Evolutionary conservation across 1,140 invertebrate genomes (phyloP).

Genomic region (Marisa cornuarietis): DNA sequence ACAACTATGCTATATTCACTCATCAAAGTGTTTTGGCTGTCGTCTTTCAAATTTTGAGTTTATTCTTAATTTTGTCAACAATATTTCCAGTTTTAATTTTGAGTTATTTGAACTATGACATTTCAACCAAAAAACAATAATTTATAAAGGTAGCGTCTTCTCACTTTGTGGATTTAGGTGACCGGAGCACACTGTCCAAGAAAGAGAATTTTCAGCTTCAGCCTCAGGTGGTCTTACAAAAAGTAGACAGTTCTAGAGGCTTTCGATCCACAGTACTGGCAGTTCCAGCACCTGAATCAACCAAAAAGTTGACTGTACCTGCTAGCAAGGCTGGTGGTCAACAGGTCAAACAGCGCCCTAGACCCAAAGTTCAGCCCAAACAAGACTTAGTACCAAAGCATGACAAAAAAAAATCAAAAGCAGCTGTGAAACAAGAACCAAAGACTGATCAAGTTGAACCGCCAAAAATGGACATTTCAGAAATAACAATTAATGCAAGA

Average conservation of each 20-base stretch:
- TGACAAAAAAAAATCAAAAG: slow-evolving; percentile 22
- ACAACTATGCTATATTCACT: no score
- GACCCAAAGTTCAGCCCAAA: slow-evolving; percentile 5
- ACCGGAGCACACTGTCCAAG: slow-evolving; percentile 26
- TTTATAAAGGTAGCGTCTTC: no score
- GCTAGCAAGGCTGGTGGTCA: neutral
- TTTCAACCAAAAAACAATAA: no score
- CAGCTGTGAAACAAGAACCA: neutral
- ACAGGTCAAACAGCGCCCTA: neutral
- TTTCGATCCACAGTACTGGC: slow-evolving; percentile 22
- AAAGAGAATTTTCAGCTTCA: slow-evolving; percentile 29
- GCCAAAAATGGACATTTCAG: slow-evolving; percentile 18
- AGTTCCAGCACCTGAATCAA: slow-evolving; percentile 8
- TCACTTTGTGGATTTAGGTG: slow-evolving; percentile 14
- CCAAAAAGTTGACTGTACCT: slow-evolving; percentile 11
- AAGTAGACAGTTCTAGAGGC: slow-evolving; percentile 16
- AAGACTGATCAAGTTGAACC: slow-evolving; percentile 5
- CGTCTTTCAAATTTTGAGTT: no score
- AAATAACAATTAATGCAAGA: slow-evolving; percentile 26
- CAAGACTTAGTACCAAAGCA: neutral
- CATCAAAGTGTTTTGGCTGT: no score
- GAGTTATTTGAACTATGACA: no score
- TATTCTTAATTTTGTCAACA: no score
- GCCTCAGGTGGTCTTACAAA: slow-evolving; percentile 5
- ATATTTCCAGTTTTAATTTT: no score